Evolutionary conservation across 2,113 vertebrate genomes (phyloP).

Genomic region (Pardalotus punctatus): DNA sequence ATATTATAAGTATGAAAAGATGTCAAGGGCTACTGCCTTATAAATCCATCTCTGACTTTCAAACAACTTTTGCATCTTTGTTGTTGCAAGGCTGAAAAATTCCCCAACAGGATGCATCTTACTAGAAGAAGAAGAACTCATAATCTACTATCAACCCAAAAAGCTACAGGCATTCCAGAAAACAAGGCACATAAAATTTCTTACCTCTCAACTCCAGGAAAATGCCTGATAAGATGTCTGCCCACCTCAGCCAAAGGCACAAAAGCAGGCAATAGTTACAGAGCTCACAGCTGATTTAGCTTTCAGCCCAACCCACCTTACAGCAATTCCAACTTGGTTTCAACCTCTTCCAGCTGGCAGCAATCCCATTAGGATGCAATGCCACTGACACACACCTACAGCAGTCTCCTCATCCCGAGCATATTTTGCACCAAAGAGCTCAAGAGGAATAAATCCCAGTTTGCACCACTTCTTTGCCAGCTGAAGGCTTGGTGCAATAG

Average conservation of each 20-base stretch:
- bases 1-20: neutral
- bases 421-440: neutral
- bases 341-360: neutral
- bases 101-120: neutral
- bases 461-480: neutral
- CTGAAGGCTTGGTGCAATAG: neutral
- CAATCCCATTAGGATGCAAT: neutral
- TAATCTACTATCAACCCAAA: neutral
- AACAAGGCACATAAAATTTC: neutral
- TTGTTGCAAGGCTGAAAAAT: neutral
- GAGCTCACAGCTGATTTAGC: neutral
- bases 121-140: neutral
- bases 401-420: neutral
- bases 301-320: neutral
- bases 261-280: neutral
- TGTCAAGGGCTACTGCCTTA: too few relatives aligned
- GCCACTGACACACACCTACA: neutral
- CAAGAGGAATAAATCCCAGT: neutral
- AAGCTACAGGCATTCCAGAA: neutral
- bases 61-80: neutral
- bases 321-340: neutral
- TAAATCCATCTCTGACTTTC: neutral
- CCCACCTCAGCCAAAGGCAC: neutral
- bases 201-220: neutral
- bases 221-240: fast-evolving